Base-by-base conservation (phyloP, 2,113 vertebrate genomes). In the Campylomormyrus numenius region DNA sequence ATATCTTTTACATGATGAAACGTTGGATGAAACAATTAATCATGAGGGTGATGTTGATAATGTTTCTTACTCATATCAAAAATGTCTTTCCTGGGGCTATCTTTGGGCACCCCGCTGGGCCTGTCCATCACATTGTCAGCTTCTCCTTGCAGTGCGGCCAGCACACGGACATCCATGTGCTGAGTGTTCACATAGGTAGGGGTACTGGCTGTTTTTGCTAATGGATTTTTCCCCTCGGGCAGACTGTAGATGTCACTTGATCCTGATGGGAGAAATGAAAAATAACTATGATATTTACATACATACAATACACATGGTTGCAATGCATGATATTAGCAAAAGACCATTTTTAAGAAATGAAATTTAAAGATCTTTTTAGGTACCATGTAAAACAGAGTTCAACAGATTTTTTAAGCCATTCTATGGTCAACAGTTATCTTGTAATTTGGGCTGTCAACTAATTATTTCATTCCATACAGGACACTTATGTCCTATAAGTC, bases 51-150 rank as follows among this genome's bases (percentile, higher is more conserved):
- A 48, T 77, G 52, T 58, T 90, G 35, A 89, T 58, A 56, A 87
- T 35, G 87, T 46, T 92, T 96, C 98, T 96, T 95, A 99, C 98
- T 99, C 98, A 99, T 99, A 93, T 99, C 98, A 91, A 99, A 99
- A 88, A 99, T 95, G 94, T 99, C 98, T 93, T 97, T 99, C 94
- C 93, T 95, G 4, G 97, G 96, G 92, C 96, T 97, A 45, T 97
- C 97, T 89, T 95, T 95, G 90, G 94, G 95, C 92, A 94, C 94
- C 52, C 93, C 94, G 1, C 89, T 19, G 21, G 91, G 90, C 90
- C 94, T 94, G 88, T 94, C 95, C 8, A 95, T 93, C 50, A 93
- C 80, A 85, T 89, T 92, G 91, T 96, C 96, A 17, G 93, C 91
- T 88, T 97, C 95, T 4, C 94, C 94, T 89, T 97, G 97, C 88